A percentile compares a stretch with the other conserved stretches of the same genome.
These are phyloP conservation scores for Limonius californicus DNA, from an alignment of 1,140 invertebrate genomes.

Conservation along the genomic window DNA sequence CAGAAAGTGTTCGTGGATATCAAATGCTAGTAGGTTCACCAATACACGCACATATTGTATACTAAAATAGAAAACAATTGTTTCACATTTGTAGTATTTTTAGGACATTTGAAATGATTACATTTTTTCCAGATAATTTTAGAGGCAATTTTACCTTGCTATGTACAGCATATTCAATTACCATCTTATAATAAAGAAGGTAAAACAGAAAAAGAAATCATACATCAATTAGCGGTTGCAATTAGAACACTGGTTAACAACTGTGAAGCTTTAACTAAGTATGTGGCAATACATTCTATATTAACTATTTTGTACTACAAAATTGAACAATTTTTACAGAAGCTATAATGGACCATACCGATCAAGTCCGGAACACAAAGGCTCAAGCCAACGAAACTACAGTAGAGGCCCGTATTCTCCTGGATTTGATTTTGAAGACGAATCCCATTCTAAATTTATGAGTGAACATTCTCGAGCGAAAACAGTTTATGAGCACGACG, in stretches of 20 bases:
- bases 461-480: slow-evolving; percentile 64
- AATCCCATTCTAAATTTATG: slow-evolving; percentile 81
- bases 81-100: background rate
- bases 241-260: slow-evolving; percentile 95
- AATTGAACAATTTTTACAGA: slow-evolving; percentile 51
- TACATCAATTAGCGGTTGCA: slow-evolving; percentile 89
- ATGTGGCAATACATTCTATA: no score
- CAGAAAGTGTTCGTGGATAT: slow-evolving; percentile 90
- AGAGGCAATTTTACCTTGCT: slow-evolving; percentile 93
- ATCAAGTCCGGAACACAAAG: slow-evolving; percentile 81
- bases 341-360: slow-evolving; percentile 90
- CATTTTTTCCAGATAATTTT: slow-evolving; percentile 75
- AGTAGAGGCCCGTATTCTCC: slow-evolving; percentile 72
- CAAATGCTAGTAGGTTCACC: slow-evolving; percentile 84
- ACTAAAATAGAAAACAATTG: background rate
- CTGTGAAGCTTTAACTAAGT: slow-evolving; percentile 94
- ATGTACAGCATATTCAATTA: slow-evolving; percentile 88
- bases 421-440: slow-evolving; percentile 83
- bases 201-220: slow-evolving; percentile 90
- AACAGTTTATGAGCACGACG: slow-evolving; percentile 61
- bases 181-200: slow-evolving; percentile 84
- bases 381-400: slow-evolving; percentile 77
- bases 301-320: background rate
- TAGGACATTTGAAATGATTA: background rate
- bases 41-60: background rate